Percentiles rank a stretch among this genome's conserved stretches.
phyloP scores from a whole-genome alignment of 2,797 vertebrate species.

The Sus cebifrons region DNA sequence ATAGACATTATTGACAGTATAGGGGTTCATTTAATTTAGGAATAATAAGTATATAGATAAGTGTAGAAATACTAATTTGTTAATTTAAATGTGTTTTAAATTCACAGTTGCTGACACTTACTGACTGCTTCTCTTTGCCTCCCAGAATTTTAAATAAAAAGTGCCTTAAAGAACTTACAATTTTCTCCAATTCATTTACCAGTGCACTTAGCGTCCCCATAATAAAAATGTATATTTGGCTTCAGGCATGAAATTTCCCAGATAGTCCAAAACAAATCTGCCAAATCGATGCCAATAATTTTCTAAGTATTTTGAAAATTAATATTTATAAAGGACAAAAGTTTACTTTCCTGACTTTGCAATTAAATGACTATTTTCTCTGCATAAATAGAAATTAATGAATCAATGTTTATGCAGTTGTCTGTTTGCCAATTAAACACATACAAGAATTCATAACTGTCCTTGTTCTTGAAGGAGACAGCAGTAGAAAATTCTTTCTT shows the following conservation, averaged over 20 bases:
- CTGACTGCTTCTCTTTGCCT: neutral
- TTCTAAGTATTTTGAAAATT: slow-evolving; percentile 73
- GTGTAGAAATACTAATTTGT: slow-evolving; percentile 36
- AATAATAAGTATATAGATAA: slow-evolving; percentile 34
- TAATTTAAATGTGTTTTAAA: slow-evolving; percentile 63
- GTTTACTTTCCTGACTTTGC: slow-evolving; percentile 66
- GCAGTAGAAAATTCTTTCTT: neutral
- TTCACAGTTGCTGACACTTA: neutral
- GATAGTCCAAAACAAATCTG: slow-evolving; percentile 64
- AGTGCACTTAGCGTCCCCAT: slow-evolving; percentile 54
- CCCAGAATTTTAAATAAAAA: slow-evolving; percentile 49
- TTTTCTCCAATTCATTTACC: slow-evolving; percentile 72
- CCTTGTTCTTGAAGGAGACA: slow-evolving; percentile 38
- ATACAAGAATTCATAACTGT: slow-evolving; percentile 54
- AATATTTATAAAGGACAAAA: slow-evolving; percentile 74
- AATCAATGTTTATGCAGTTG: slow-evolving; percentile 73
- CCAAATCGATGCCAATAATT: slow-evolving; percentile 70
- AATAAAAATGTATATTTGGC: slow-evolving; percentile 72
- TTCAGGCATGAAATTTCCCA: slow-evolving; percentile 67
- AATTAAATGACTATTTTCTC: slow-evolving; percentile 78
- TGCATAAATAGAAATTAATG: slow-evolving; percentile 76
- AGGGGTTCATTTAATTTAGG: neutral
- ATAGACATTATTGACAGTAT: slow-evolving; percentile 5
- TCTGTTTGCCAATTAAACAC: slow-evolving; percentile 73
- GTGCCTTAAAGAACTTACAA: slow-evolving; percentile 24